phyloP scores from a whole-genome alignment of 1,140 invertebrate species.

The Papilio aristodemus region DNA sequence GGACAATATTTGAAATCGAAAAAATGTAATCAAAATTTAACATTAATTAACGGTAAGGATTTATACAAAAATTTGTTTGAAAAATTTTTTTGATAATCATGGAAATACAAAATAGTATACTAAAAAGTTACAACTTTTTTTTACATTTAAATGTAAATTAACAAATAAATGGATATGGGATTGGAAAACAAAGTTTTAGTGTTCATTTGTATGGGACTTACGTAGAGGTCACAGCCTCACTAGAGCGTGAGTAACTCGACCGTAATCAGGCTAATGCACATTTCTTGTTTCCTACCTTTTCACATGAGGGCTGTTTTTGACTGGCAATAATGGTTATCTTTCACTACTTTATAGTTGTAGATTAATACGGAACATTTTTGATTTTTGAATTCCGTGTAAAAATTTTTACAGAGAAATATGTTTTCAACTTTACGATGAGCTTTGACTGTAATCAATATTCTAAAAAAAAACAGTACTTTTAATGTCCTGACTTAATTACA shows the following conservation, averaged over 20 bases:
- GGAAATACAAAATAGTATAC: background rate
- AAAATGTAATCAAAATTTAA: too few relatives aligned
- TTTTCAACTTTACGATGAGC: too few relatives aligned
- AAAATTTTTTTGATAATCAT: background rate
- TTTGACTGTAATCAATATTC: too few relatives aligned
- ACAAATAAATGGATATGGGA: too few relatives aligned
- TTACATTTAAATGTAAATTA: background rate
- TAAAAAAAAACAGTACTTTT: too few relatives aligned
- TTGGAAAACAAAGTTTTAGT: conserved; percentile 5
- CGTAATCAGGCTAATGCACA: conserved; percentile 33
- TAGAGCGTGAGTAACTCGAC: conserved; percentile 30
- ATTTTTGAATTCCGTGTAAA: too few relatives aligned
- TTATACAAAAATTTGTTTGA: too few relatives aligned
- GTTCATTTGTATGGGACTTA: conserved; percentile 17
- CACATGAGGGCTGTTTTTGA: conserved; percentile 26
- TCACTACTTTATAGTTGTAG: background rate
- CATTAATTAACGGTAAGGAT: too few relatives aligned
- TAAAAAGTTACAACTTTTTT: background rate
- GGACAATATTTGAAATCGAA: background rate
- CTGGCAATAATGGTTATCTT: conserved; percentile 24
- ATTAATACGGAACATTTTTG: too few relatives aligned
- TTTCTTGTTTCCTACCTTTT: conserved; percentile 34
- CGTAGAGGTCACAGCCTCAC: conserved; percentile 27
- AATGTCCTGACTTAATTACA: too few relatives aligned
- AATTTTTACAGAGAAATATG: too few relatives aligned